phyloP scores from a whole-genome alignment of 2,888 invertebrate species.

The Steinernema scapterisci region DNA sequence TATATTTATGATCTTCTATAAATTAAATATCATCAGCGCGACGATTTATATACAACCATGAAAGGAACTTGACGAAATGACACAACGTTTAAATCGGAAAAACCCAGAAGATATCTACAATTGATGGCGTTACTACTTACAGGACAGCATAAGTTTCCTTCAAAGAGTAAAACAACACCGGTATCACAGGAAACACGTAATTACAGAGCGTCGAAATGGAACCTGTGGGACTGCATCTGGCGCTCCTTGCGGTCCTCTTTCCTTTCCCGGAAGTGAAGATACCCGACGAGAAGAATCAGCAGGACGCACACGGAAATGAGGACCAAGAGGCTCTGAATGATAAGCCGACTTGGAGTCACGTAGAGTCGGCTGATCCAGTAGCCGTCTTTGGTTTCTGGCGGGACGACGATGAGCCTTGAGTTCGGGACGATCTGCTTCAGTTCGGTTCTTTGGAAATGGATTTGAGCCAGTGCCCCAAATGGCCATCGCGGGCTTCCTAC shows the following conservation, averaged over 20 bases:
- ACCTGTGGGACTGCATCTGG: constrained; percentile 64
- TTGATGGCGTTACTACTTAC: constrained; percentile 4
- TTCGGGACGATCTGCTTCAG: constrained; percentile 78
- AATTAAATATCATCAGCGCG: too few relatives aligned
- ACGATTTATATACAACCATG: too few relatives aligned
- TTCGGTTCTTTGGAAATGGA: neutral
- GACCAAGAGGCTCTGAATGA: constrained; percentile 54
- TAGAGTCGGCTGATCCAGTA: constrained; percentile 64
- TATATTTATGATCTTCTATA: too few relatives aligned
- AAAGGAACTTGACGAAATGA: too few relatives aligned
- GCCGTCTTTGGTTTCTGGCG: constrained; percentile 72
- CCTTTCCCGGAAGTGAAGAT: constrained; percentile 62
- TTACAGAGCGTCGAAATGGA: constrained; percentile 68
- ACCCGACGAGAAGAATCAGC: constrained; percentile 56
- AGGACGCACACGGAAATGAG: constrained; percentile 59
- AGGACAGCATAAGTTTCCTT: neutral
- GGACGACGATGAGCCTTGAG: constrained; percentile 93
- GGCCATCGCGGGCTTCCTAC: constrained; percentile 40
- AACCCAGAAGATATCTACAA: neutral
- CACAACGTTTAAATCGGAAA: neutral
- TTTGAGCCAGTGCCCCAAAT: neutral
- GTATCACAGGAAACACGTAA: constrained; percentile 14
- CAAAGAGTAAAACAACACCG: neutral
- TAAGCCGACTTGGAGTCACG: constrained; percentile 65
- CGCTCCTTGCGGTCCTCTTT: constrained; percentile 63